Percentiles rank a stretch among this genome's conserved stretches.
Conservation (phyloP, 2,888 invertebrate genomes). For the Baronia brevicornis region DNA sequence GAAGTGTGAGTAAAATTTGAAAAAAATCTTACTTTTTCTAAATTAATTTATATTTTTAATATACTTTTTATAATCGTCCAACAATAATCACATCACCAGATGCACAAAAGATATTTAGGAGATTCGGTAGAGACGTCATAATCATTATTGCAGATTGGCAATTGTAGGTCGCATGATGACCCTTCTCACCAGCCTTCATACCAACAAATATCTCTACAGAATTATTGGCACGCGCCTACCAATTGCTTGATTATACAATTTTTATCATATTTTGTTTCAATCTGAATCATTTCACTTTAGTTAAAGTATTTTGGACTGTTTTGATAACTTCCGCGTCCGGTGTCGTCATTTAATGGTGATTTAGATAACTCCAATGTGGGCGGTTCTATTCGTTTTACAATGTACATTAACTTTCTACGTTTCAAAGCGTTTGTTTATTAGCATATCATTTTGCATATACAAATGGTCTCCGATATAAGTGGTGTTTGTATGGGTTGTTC, state of each 20-base stretch:
- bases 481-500: too few relatives aligned
- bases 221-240: conserved; percentile 53
- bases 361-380: conserved; percentile 48
- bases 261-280: conserved; percentile 49
- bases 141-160: too few relatives aligned
- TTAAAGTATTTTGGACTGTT: conserved; percentile 51
- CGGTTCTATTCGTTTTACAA: conserved; percentile 39
- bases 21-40: too few relatives aligned
- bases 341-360: conserved; percentile 33
- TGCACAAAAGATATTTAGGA: too few relatives aligned
- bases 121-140: too few relatives aligned
- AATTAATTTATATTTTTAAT: too few relatives aligned
- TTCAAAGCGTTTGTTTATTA: conserved; percentile 20
- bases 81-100: too few relatives aligned
- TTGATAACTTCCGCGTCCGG: conserved; percentile 51
- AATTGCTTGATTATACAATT: conserved; percentile 59
- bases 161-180: too few relatives aligned
- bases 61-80: too few relatives aligned
- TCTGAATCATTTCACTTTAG: conserved; percentile 53
- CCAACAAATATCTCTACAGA: too few relatives aligned
- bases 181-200: too few relatives aligned
- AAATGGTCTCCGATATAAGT: conserved; percentile 17
- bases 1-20: too few relatives aligned
- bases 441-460: conserved; percentile 32
- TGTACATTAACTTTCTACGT: conserved; percentile 26